These are phyloP conservation scores for Neuroterus valhalla DNA, from an alignment of 1,140 invertebrate species.

Conservation along the genomic window DNA sequence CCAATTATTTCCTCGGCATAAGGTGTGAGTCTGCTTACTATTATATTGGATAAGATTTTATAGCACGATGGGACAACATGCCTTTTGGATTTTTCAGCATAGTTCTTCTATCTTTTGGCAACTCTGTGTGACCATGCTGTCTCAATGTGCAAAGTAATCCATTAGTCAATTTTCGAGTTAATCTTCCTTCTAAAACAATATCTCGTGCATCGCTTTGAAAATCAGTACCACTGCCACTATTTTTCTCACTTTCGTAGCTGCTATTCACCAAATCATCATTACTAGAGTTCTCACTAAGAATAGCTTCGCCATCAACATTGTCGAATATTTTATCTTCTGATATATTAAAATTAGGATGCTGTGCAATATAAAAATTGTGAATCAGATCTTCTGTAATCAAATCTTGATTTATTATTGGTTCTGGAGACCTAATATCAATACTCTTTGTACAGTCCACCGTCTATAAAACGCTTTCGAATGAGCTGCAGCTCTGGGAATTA, in stretches of 20 bases:
- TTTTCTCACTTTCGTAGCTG: neutral
- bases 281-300: neutral
- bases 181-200: slow-evolving; percentile 18
- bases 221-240: neutral
- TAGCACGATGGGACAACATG: slow-evolving; percentile 6
- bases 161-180: slow-evolving; percentile 32
- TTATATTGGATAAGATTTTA: too few relatives aligned
- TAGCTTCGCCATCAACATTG: neutral
- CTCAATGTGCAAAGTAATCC: slow-evolving; percentile 36
- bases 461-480: too few relatives aligned
- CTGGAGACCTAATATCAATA: too few relatives aligned
- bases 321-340: too few relatives aligned
- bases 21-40: too few relatives aligned
- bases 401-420: too few relatives aligned
- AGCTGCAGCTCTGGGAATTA: too few relatives aligned
- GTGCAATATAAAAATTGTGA: too few relatives aligned
- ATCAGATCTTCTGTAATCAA: too few relatives aligned
- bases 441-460: too few relatives aligned
- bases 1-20: slow-evolving; percentile 10
- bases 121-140: slow-evolving; percentile 28
- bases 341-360: too few relatives aligned
- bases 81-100: slow-evolving; percentile 35
- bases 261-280: slow-evolving; percentile 2
- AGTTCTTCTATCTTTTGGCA: slow-evolving; percentile 35
- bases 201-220: neutral